These are phyloP conservation scores for Ernsta delagoae DNA, from an alignment of 2,888 invertebrate species.

Conservation along the genomic window DNA sequence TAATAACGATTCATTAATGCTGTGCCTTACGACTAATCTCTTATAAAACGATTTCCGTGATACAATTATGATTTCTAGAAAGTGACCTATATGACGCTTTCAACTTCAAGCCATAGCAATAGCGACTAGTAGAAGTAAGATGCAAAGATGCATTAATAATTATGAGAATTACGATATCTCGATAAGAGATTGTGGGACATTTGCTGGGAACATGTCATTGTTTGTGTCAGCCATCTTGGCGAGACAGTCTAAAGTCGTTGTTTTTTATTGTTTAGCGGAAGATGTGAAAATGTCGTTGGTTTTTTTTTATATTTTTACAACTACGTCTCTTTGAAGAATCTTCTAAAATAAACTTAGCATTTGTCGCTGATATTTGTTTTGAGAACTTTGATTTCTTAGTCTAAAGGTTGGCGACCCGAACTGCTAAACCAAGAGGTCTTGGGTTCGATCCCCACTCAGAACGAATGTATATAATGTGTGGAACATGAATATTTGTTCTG, in stretches of 20 bases:
- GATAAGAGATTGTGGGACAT: slow-evolving; percentile 7
- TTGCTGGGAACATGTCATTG: neutral
- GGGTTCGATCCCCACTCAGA: no score
- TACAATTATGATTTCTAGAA: slow-evolving; percentile 8
- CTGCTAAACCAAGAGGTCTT: no score
- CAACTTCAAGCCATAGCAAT: neutral
- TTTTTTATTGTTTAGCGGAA: slow-evolving; percentile 1
- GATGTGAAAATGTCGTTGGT: neutral
- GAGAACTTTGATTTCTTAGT: no score
- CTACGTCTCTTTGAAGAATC: no score
- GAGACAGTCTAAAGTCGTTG: neutral
- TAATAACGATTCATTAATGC: no score
- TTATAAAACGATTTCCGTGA: neutral
- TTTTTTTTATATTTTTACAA: neutral
- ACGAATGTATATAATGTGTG: no score
- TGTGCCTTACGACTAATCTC: no score
- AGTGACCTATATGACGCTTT: slow-evolving; percentile 1
- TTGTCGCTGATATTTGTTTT: no score
- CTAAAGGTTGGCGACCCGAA: no score
- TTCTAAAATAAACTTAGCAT: no score
- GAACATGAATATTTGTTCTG: no score
- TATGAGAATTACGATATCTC: slow-evolving; percentile 9
- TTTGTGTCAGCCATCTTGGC: slow-evolving; percentile 1
- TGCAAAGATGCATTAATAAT: slow-evolving; percentile 7
- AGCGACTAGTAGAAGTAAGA: neutral